Percentiles rank a stretch among this genome's conserved stretches.
phyloP scores from a whole-genome alignment of 2,888 invertebrate genomes.

The Tenthredo livida region DNA sequence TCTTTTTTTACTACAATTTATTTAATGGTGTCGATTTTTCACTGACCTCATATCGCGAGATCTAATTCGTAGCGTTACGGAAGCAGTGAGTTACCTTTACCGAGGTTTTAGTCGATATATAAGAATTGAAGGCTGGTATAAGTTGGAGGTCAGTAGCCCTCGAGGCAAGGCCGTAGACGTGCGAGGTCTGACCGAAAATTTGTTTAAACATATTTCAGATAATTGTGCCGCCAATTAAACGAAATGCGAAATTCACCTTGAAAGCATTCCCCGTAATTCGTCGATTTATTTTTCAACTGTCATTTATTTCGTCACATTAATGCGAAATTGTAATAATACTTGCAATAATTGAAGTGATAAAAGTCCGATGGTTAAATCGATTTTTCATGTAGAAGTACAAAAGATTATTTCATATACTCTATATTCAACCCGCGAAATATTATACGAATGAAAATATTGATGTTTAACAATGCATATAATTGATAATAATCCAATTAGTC shows the following conservation, averaged over 20 bases:
- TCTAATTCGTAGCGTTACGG: constrained; percentile 11
- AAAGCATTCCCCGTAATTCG: background rate
- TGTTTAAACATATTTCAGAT: background rate
- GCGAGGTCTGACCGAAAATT: constrained; percentile 33
- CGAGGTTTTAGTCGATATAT: background rate
- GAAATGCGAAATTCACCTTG: constrained; percentile 38
- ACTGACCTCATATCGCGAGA: background rate
- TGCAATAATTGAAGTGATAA: background rate
- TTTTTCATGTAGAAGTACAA: background rate
- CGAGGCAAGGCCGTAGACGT: constrained; percentile 33
- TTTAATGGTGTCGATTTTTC: background rate
- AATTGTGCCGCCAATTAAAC: background rate
- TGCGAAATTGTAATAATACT: background rate
- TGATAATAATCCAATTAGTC: background rate
- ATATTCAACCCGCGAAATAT: background rate
- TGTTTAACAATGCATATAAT: background rate
- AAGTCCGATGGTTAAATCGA: background rate
- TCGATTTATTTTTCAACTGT: background rate
- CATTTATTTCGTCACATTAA: background rate
- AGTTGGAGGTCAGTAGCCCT: constrained; percentile 48
- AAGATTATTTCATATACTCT: background rate
- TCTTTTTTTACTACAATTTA: background rate
- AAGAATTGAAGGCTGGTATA: constrained; percentile 16
- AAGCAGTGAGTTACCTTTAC: constrained; percentile 23
- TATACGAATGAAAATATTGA: background rate